Evolutionary conservation across 1,140 invertebrate species (phyloP).

Genomic region (Leguminivora glycinivorella): DNA sequence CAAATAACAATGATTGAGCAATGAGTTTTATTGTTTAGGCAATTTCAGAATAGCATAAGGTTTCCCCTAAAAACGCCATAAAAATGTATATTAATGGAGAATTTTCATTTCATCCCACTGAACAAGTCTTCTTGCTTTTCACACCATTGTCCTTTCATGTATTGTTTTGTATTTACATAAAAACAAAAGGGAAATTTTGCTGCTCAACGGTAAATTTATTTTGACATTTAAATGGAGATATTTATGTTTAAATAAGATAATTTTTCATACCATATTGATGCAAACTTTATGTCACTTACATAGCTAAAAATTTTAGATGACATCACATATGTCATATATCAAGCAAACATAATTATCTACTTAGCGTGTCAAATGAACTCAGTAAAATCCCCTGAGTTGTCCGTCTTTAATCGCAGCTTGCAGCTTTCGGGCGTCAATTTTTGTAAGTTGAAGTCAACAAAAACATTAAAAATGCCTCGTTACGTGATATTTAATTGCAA

Average conservation of each 20-base stretch:
- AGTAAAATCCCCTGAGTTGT: too few relatives aligned
- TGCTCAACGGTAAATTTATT: conserved; percentile 36
- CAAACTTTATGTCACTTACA: too few relatives aligned
- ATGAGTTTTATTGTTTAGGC: not conserved
- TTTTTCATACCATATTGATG: not conserved
- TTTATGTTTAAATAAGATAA: not conserved
- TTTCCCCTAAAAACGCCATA: not conserved
- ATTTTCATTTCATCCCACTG: conserved; percentile 7
- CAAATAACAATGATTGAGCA: not conserved
- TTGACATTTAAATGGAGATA: conserved; percentile 30
- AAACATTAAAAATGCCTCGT: too few relatives aligned
- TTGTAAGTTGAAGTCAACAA: too few relatives aligned
- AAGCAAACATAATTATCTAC: too few relatives aligned
- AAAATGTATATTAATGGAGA: not conserved
- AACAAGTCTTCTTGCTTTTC: conserved; percentile 17
- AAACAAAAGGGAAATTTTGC: conserved; percentile 33
- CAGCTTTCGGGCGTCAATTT: too few relatives aligned
- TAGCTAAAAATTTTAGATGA: too few relatives aligned
- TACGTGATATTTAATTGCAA: too few relatives aligned
- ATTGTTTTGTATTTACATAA: conserved; percentile 37
- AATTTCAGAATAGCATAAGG: not conserved
- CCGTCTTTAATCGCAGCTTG: too few relatives aligned
- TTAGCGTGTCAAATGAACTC: too few relatives aligned
- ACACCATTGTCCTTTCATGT: conserved; percentile 29
- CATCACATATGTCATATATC: too few relatives aligned